phyloP scores from a whole-genome alignment of 2,113 vertebrate species.

The Rhinichthys klamathensis region DNA sequence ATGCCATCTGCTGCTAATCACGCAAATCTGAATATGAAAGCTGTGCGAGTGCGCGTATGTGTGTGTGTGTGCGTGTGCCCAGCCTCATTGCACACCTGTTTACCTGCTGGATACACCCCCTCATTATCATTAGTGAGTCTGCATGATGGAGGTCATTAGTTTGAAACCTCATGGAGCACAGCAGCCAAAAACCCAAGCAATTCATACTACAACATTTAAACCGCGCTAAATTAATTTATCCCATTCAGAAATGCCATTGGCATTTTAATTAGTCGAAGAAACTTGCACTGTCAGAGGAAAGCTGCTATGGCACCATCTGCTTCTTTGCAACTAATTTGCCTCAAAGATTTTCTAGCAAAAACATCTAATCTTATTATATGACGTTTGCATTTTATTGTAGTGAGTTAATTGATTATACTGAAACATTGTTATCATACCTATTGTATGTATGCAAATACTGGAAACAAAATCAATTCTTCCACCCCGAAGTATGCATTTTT shows the following conservation, averaged over 20 bases:
- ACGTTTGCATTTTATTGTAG: not conserved
- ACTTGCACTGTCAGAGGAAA: not conserved
- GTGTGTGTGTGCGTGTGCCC: constrained; percentile 28
- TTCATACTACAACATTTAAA: constrained; percentile 23
- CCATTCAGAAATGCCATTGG: constrained; percentile 12
- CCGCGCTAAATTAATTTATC: not conserved
- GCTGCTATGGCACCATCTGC: constrained; percentile 1
- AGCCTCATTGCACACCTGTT: constrained; percentile 50
- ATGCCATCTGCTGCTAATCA: constrained; percentile 59
- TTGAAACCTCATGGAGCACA: constrained; percentile 15
- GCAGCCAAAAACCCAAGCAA: constrained; percentile 29
- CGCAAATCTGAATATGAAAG: constrained; percentile 56
- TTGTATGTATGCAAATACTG: not conserved
- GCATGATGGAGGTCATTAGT: constrained; percentile 49
- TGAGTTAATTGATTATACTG: not conserved
- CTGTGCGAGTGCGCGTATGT: not conserved
- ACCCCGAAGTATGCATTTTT: not conserved
- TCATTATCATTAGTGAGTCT: constrained; percentile 52
- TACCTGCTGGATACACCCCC: constrained; percentile 53
- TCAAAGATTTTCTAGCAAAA: not conserved
- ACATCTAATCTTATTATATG: not conserved
- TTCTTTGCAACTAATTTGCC: not conserved
- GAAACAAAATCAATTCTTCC: not conserved
- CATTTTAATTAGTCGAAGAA: constrained; percentile 19
- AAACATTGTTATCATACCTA: not conserved